phyloP scores from a whole-genome alignment of 1,140 invertebrate genomes.

The Drosophila littoralis region DNA sequence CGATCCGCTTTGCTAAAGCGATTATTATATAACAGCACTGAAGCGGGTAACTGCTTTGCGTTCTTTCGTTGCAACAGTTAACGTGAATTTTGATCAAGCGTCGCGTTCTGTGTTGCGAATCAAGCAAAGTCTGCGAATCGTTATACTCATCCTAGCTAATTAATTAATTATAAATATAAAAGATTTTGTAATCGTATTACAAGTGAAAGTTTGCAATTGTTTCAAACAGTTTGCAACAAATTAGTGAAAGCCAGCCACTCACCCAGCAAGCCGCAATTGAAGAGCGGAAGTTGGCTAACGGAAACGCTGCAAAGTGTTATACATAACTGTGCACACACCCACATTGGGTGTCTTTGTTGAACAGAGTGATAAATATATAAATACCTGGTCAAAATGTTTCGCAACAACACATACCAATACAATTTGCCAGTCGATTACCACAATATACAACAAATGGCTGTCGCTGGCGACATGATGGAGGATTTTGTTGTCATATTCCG shows the following conservation, averaged over 20 bases:
- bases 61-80: conserved; percentile 62
- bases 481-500: conserved; percentile 87
- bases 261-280: conserved; percentile 36
- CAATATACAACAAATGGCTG: conserved; percentile 82
- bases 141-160: conserved; percentile 22
- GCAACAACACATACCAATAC: conserved; percentile 71
- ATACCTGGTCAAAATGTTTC: conserved; percentile 64
- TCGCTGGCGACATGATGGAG: conserved; percentile 87
- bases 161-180: conserved; percentile 11
- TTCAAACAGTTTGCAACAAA: conserved; percentile 41
- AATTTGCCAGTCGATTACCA: conserved; percentile 81
- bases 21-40: conserved; percentile 72
- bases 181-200: conserved; percentile 42
- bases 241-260: conserved; percentile 62
- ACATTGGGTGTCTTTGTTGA: neutral
- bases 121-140: conserved; percentile 43
- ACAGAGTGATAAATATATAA: neutral
- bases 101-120: conserved; percentile 48
- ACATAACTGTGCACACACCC: conserved; percentile 21
- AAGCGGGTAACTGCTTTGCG: conserved; percentile 50
- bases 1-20: conserved; percentile 33
- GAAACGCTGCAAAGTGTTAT: conserved; percentile 2
- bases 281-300: conserved; percentile 32
- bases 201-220: conserved; percentile 71
- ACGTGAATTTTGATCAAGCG: conserved; percentile 48